Percentiles rank a stretch among this genome's conserved stretches.
Conservation (phyloP, 2,888 invertebrate genomes). For the Thelaira solivaga region DNA sequence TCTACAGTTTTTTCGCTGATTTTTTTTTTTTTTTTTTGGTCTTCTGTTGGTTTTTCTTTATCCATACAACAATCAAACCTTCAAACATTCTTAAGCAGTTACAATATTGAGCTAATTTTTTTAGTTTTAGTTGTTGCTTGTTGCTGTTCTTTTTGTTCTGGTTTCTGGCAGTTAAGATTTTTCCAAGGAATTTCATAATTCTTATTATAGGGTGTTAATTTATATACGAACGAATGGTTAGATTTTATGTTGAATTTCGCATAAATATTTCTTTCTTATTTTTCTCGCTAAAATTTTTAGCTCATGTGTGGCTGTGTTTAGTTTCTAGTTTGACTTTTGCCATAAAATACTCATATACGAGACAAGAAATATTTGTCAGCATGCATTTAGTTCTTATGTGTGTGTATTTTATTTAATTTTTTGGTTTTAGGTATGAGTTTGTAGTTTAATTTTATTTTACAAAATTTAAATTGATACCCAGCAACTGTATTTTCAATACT, state of each 20-base stretch:
- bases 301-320: no score
- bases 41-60: slow-evolving; percentile 30
- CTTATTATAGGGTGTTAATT: slow-evolving; percentile 57
- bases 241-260: slow-evolving; percentile 11
- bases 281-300: no score
- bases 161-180: slow-evolving; percentile 1
- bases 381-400: slow-evolving; percentile 44
- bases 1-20: no score
- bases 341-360: slow-evolving; percentile 45
- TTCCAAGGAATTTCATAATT: slow-evolving; percentile 60
- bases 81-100: slow-evolving; percentile 56
- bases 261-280: slow-evolving; percentile 22
- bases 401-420: not conserved
- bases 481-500: slow-evolving; percentile 57
- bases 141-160: not conserved
- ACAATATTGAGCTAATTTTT: slow-evolving; percentile 60
- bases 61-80: slow-evolving; percentile 54
- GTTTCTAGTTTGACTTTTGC: slow-evolving; percentile 44
- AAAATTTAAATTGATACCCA: slow-evolving; percentile 57
- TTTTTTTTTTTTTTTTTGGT: no score
- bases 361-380: slow-evolving; percentile 57
- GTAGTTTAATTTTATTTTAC: slow-evolving; percentile 37
- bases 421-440: no score
- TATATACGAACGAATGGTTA: not conserved
- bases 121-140: not conserved